A percentile compares a stretch with the other conserved stretches of the same genome.
Evolutionary conservation across 2,113 vertebrate genomes (phyloP).

Genomic region (Peromyscus maniculatus): DNA sequence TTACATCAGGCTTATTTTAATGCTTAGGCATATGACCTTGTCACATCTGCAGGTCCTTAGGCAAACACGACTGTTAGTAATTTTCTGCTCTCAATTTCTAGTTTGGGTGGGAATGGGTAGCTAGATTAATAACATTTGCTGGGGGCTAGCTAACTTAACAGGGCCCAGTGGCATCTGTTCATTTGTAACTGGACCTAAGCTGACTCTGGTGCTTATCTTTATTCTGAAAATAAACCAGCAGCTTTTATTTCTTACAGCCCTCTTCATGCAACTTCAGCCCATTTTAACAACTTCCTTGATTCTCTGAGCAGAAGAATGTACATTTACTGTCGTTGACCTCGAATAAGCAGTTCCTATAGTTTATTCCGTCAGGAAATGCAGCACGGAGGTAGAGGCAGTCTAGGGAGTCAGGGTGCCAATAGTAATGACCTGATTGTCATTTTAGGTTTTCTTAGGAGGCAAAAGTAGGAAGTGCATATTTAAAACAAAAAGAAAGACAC

Average conservation of each 20-base stretch:
- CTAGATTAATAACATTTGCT: neutral
- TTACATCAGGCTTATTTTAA: neutral
- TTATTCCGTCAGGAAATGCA: neutral
- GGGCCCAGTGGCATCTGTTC: neutral
- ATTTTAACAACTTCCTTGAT: constrained; percentile 9
- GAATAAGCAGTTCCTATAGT: neutral
- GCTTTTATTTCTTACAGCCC: neutral
- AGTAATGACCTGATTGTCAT: neutral
- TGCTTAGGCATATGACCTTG: no score
- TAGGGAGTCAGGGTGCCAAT: neutral
- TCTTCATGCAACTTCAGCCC: neutral
- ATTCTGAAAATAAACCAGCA: neutral
- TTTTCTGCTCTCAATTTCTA: neutral
- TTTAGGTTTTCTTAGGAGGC: neutral
- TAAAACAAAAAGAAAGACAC: neutral
- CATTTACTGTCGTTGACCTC: neutral
- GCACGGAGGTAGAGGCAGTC: neutral
- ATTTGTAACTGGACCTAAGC: neutral
- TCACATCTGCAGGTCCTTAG: neutral
- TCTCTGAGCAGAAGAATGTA: constrained; percentile 25
- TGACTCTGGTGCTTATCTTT: neutral
- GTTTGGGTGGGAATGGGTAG: neutral
- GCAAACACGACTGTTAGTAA: neutral
- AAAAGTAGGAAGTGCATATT: neutral
- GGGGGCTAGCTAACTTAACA: neutral